A percentile compares a stretch with the other conserved stretches of the same genome.
phyloP scores from a whole-genome alignment of 2,113 vertebrate species.

The Phyllostomus hastatus region DNA sequence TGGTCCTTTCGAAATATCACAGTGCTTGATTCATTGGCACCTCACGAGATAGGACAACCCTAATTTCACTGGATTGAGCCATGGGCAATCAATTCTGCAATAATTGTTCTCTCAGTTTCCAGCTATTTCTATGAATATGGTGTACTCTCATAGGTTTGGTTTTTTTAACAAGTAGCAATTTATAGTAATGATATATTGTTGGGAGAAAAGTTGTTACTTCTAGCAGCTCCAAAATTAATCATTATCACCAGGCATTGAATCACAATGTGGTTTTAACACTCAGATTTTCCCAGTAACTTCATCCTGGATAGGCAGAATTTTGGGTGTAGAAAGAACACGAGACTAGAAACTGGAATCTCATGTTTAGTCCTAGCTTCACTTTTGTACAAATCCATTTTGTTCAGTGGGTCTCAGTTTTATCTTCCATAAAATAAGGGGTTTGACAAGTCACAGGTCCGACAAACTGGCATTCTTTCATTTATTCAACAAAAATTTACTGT shows the following conservation, averaged over 20 bases:
- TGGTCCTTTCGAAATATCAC: neutral
- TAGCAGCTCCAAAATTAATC: slow-evolving; percentile 31
- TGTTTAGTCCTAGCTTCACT: neutral
- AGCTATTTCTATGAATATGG: slow-evolving; percentile 51
- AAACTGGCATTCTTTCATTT: neutral
- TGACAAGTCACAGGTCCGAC: neutral
- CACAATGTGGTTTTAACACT: slow-evolving; percentile 39
- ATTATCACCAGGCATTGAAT: slow-evolving; percentile 32
- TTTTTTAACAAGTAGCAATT: slow-evolving; percentile 62
- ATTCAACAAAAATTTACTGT: neutral
- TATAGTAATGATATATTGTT: slow-evolving; percentile 51
- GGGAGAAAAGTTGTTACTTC: slow-evolving; percentile 48
- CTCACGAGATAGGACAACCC: neutral
- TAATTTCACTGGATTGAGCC: neutral
- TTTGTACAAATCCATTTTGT: neutral
- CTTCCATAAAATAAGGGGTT: neutral
- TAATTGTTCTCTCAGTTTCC: slow-evolving; percentile 39
- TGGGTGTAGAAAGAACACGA: neutral
- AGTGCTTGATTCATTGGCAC: neutral
- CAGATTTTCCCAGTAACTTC: slow-evolving; percentile 30
- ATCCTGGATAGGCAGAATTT: neutral
- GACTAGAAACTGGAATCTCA: neutral
- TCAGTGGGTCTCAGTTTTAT: neutral
- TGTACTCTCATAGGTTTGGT: slow-evolving; percentile 54
- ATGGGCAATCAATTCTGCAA: slow-evolving; percentile 1